Evolutionary conservation across 2,888 invertebrate genomes (phyloP).

Genomic region (Timema cristinae): DNA sequence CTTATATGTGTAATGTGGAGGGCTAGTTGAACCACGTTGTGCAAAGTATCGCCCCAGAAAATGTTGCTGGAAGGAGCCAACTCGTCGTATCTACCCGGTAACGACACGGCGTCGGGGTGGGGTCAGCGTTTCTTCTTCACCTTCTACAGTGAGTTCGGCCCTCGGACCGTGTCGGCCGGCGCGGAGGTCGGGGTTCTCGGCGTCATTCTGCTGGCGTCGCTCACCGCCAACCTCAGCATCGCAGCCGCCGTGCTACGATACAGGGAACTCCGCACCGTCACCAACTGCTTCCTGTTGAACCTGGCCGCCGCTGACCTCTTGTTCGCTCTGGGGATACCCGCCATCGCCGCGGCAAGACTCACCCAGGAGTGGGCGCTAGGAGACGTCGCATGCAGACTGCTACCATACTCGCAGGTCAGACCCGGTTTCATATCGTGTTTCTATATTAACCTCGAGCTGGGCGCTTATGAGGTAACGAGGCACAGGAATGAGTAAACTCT

Average conservation of each 20-base stretch:
- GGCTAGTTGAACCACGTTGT: too few relatives aligned
- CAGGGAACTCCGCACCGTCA: conserved; percentile 54
- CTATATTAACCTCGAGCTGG: too few relatives aligned
- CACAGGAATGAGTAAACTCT: too few relatives aligned
- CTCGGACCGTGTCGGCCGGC: conserved; percentile 42
- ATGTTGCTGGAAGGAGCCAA: conserved; percentile 35
- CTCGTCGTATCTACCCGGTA: conserved; percentile 51
- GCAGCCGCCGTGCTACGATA: conserved; percentile 48
- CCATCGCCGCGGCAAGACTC: conserved; percentile 51
- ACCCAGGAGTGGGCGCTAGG: conserved; percentile 52
- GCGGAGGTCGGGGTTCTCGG: conserved; percentile 47
- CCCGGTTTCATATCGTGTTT: too few relatives aligned
- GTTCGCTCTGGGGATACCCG: conserved; percentile 53
- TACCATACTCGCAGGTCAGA: conserved; percentile 54
- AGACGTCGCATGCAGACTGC: conserved; percentile 48
- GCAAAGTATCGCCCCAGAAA: too few relatives aligned
- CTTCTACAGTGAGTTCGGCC: conserved; percentile 53
- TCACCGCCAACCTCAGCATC: conserved; percentile 52
- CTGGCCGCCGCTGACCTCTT: conserved; percentile 62
- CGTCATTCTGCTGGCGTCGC: conserved; percentile 47
- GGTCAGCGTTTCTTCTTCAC: conserved; percentile 54
- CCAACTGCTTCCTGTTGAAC: conserved; percentile 55
- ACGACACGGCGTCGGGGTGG: conserved; percentile 50
- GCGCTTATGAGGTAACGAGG: too few relatives aligned
- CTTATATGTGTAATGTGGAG: too few relatives aligned